Evolutionary conservation across 2,888 invertebrate genomes (phyloP), one percentile per base, ranked within the genome.

Genomic region (Athalia cordata): DNA sequence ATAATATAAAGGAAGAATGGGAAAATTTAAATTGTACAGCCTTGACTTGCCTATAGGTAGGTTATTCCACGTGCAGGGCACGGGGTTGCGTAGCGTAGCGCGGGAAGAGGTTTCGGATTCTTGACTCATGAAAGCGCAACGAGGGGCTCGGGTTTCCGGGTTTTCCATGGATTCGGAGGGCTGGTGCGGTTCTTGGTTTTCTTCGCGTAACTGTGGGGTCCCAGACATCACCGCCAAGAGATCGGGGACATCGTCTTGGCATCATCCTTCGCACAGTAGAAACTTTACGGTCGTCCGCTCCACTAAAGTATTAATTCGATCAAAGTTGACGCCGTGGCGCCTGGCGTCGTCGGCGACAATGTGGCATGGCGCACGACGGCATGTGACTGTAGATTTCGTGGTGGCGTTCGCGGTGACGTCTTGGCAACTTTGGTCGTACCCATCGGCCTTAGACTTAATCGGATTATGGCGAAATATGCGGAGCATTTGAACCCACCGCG

Each of bases 281-380:
- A 62, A 75, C 75, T 75, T 64, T 64, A 75, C 75, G 64, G 75
- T 62, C 75, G 62, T 75, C 75, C 64, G 75, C 50, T 75, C 64
- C 75, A 75, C 75, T 64, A 75, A 75, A 75, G 75, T 62, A 75
- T 75, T 75, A 75, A 75, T 75, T 75, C 64, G 75, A 75, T 75
- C 75, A 75, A 64, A 61, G 75, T 75, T 75, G 75, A 75, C 75
- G 64, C 75, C 62, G 50, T 43, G 75, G 62, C 75, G 75, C 75
- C 64, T 75, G 62, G 75, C 75, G 75, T 45, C 15, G 61, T 9
- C 8, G 70, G 43, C 9, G 15, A n/a, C n/a, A 4, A 49, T 15
- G 50, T 29, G 29, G 29, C 29, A 8, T 15, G 70, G 70, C 15
- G 70, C 29, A 6, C 45, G 70, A 45, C 15, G 74, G 45, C 15